Evolutionary conservation across 2,797 vertebrate species (phyloP).

Genomic region (Mastacembelus armatus): DNA sequence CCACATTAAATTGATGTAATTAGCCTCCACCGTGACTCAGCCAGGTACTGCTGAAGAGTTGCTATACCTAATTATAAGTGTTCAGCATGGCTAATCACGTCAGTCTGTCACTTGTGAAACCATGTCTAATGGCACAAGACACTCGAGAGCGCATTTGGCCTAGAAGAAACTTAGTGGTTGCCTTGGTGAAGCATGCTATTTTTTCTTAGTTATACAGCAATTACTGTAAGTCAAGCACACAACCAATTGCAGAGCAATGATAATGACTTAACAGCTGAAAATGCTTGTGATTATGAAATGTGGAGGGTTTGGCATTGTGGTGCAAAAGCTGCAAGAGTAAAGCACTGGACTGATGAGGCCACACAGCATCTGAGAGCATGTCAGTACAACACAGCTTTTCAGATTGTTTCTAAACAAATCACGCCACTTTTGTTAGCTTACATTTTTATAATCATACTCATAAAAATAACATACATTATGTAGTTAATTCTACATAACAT

Average conservation of each 20-base stretch:
- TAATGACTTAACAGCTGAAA: constrained; percentile 31
- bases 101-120: constrained; percentile 44
- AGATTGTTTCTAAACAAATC: not conserved
- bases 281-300: constrained; percentile 45
- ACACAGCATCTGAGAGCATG: constrained; percentile 20
- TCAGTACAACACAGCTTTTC: constrained; percentile 4
- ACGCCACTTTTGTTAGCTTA: not conserved
- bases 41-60: constrained; percentile 55
- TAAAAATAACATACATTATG: not conserved
- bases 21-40: constrained; percentile 35
- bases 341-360: constrained; percentile 37
- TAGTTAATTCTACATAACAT: too few species aligned
- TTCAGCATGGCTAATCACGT: constrained; percentile 40
- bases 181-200: constrained; percentile 6
- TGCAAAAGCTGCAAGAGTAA: constrained; percentile 16
- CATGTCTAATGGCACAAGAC: constrained; percentile 34
- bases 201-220: constrained; percentile 9
- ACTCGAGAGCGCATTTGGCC: constrained; percentile 25
- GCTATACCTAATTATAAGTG: constrained; percentile 55
- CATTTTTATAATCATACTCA: not conserved
- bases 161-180: constrained; percentile 31
- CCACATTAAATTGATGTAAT: constrained; percentile 54
- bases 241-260: constrained; percentile 32
- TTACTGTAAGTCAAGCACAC: constrained; percentile 12
- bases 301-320: constrained; percentile 25